phyloP scores from a whole-genome alignment of 2,888 invertebrate genomes.

The Andrena praecox region DNA sequence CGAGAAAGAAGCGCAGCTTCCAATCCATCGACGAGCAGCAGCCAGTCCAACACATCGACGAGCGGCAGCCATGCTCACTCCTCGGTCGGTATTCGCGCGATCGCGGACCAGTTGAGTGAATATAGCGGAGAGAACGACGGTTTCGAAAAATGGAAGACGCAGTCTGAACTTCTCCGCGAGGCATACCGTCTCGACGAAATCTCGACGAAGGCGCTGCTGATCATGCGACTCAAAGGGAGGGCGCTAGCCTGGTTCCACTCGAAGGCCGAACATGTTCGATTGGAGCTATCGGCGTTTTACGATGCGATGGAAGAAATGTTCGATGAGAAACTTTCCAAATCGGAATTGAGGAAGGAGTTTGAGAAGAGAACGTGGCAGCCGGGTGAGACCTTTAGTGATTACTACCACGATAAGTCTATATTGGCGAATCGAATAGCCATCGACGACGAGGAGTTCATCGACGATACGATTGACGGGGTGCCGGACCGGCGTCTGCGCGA shows the following conservation, averaged over 20 bases:
- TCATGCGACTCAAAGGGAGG: background rate
- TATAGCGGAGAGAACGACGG: background rate
- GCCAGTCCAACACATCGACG: background rate
- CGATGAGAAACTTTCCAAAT: background rate
- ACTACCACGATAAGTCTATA: conserved; percentile 1
- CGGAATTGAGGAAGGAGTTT: background rate
- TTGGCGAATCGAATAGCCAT: conserved; percentile 6
- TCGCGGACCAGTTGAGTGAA: background rate
- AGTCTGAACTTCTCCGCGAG: conserved; percentile 3
- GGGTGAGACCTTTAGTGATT: background rate
- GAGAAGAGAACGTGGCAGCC: background rate
- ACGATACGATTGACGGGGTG: background rate
- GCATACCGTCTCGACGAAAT: background rate
- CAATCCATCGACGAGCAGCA: background rate
- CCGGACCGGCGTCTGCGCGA: background rate
- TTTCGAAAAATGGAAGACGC: background rate
- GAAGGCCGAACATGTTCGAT: background rate
- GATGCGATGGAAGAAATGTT: conserved; percentile 2
- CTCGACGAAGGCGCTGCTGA: background rate
- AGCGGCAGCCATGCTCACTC: background rate
- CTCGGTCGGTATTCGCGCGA: conserved; percentile 1
- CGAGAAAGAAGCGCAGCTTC: background rate
- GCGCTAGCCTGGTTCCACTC: conserved; percentile 5
- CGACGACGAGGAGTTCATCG: background rate
- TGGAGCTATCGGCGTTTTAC: background rate